phyloP scores from a whole-genome alignment of 1,140 invertebrate genomes.

The Solenopsis fugax region DNA sequence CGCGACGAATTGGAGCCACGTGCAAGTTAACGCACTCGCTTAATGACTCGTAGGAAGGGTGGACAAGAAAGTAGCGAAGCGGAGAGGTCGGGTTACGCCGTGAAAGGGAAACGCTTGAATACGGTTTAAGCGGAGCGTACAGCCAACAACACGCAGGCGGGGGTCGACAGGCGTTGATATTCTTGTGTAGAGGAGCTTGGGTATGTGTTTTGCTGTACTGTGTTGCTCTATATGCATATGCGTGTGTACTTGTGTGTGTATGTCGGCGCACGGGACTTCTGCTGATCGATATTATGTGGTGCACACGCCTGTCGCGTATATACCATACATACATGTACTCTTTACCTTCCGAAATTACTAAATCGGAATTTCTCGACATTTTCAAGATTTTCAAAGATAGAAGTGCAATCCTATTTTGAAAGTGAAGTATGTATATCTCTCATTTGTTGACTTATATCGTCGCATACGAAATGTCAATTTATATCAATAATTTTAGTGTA shows the following conservation, averaged over 20 bases:
- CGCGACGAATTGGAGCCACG: constrained; percentile 10
- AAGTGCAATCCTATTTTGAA: not conserved
- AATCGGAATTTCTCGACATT: not conserved
- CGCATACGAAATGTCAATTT: not conserved
- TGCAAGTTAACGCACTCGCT: constrained; percentile 71
- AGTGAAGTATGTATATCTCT: not conserved
- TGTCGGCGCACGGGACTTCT: constrained; percentile 73
- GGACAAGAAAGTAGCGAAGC: constrained; percentile 75
- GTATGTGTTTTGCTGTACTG: constrained; percentile 20
- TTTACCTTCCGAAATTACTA: constrained; percentile 16
- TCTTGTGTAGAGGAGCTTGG: constrained; percentile 68
- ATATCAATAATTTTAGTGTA: not conserved
- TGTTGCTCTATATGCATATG: not conserved
- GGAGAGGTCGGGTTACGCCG: constrained; percentile 70
- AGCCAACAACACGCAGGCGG: constrained; percentile 59
- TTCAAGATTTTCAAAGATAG: not conserved
- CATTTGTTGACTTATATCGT: not conserved
- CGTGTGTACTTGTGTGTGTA: constrained; percentile 36
- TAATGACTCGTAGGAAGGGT: constrained; percentile 76
- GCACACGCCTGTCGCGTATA: constrained; percentile 56
- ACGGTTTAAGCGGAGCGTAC: constrained; percentile 71
- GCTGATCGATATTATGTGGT: constrained; percentile 81
- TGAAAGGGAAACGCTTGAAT: constrained; percentile 77
- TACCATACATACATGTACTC: constrained; percentile 30
- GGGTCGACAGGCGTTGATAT: constrained; percentile 78